phyloP scores from a whole-genome alignment of 2,888 invertebrate species.

The Drosophila setosimentum region DNA sequence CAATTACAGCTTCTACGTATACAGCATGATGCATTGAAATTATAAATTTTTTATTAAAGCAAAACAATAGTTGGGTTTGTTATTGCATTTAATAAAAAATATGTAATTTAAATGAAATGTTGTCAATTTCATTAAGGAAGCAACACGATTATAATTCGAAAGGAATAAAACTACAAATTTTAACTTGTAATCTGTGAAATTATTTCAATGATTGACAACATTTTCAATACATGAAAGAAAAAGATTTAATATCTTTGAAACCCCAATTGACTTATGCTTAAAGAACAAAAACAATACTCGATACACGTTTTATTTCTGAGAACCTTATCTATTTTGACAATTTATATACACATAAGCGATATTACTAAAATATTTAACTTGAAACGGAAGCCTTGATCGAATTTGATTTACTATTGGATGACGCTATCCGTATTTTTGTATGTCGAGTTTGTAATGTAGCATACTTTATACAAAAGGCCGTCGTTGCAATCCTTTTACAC shows the following conservation, averaged over 20 bases:
- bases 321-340: neutral
- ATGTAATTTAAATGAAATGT: constrained; percentile 66
- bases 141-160: constrained; percentile 8
- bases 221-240: constrained; percentile 5
- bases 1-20: neutral
- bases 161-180: constrained; percentile 11
- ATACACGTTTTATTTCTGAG: neutral
- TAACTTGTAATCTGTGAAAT: constrained; percentile 27
- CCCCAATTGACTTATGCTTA: neutral
- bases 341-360: neutral
- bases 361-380: constrained; percentile 22
- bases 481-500: neutral
- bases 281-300: neutral
- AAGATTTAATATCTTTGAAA: neutral
- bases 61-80: neutral
- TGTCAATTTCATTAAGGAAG: constrained; percentile 9
- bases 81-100: constrained; percentile 58
- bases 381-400: constrained; percentile 55
- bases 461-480: constrained; percentile 35
- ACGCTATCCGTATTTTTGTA: neutral
- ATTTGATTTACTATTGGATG: neutral
- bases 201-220: constrained; percentile 33
- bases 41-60: constrained; percentile 67
- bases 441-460: constrained; percentile 48
- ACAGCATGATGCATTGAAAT: constrained; percentile 54